These are phyloP conservation scores for Cheilosia urbana DNA, from an alignment of 2,888 invertebrate genomes.

Conservation along the genomic window DNA sequence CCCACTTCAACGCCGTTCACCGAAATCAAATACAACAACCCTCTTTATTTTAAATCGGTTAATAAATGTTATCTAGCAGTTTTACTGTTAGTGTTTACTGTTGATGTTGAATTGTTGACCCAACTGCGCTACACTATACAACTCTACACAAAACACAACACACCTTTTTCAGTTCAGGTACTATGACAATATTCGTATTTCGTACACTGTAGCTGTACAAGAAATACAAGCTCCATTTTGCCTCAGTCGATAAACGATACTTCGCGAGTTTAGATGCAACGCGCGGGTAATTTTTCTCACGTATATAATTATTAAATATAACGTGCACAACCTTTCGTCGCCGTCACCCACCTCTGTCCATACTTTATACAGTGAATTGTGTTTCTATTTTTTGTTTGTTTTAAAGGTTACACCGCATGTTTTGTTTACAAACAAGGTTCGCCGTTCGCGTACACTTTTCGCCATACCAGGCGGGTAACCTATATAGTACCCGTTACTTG, in stretches of 20 bases:
- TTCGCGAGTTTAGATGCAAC: conserved; percentile 68
- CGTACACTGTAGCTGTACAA: conserved; percentile 2
- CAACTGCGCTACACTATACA: conserved; percentile 29
- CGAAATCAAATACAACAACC: conserved; percentile 34
- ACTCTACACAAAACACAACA: not conserved
- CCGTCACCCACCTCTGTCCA: conserved; percentile 34
- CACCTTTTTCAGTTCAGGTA: conserved; percentile 59
- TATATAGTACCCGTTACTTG: conserved; percentile 53
- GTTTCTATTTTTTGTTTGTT: conserved; percentile 22
- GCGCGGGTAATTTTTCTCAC: conserved; percentile 59
- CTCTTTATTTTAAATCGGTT: conserved; percentile 25
- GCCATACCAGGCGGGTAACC: conserved; percentile 44
- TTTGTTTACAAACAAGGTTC: conserved; percentile 71
- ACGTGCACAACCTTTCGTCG: conserved; percentile 33
- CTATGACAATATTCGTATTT: conserved; percentile 35
- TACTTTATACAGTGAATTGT: not conserved
- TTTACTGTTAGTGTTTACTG: not conserved
- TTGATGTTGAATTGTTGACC: not conserved
- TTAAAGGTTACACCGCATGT: conserved; percentile 63
- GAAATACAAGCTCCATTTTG: conserved; percentile 32
- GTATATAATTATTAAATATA: not conserved
- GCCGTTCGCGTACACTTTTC: conserved; percentile 39
- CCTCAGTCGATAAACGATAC: conserved; percentile 70
- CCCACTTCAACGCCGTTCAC: not conserved
- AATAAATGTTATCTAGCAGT: conserved; percentile 16